Base-by-base conservation (phyloP, 2,113 vertebrate species). In the Triplophysa dalaica region DNA sequence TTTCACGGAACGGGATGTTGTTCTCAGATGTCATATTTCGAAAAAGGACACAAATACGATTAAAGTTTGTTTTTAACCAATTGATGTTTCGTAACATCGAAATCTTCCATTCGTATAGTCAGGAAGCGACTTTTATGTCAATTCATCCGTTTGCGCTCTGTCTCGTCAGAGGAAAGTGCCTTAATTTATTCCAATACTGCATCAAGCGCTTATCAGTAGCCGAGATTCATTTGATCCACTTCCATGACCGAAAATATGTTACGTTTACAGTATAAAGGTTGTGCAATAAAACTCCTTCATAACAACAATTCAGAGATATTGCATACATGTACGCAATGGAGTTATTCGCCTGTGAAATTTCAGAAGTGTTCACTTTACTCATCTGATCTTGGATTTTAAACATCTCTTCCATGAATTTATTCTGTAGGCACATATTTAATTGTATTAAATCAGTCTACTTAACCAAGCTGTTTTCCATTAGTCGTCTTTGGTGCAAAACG, bases 121-220 rank as follows among this genome's bases (percentile, higher is more conserved):
- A 38, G 19, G 54, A 63, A 66, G 19, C 21, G 24, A 65, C 26
- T 52, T 65, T 8, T 54, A 33, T 50, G 9, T 64, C 24, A 76
- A 26, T 76, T 65, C 45, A 54, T 33, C 33, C 48, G n/a, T 54
- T 8, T 66, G 54, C 81, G 54, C 77, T 82, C 84, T 74, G 75
- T 66, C 70, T 81, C 83, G 87, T 89, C 89, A 90, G 89, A 82
- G 86, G 87, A 90, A 90, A 87, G 69, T 88, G 81, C 86, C 81
- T 92, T 92, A 92, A 91, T 92, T 85, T 86, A 87, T 91, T 93
- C 92, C 92, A 91, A 86, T 87, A 86, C 91, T 93, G 83, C 83
- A 84, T 81, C 83, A 84, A 67, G 65, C 80, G 48, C 22, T 69
- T 63, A 54, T 58, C 79, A 81, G 29, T 38, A n/a, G 45, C 69